phyloP scores from a whole-genome alignment of 2,113 vertebrate genomes.

The Sarotherodon lohbergeri region DNA sequence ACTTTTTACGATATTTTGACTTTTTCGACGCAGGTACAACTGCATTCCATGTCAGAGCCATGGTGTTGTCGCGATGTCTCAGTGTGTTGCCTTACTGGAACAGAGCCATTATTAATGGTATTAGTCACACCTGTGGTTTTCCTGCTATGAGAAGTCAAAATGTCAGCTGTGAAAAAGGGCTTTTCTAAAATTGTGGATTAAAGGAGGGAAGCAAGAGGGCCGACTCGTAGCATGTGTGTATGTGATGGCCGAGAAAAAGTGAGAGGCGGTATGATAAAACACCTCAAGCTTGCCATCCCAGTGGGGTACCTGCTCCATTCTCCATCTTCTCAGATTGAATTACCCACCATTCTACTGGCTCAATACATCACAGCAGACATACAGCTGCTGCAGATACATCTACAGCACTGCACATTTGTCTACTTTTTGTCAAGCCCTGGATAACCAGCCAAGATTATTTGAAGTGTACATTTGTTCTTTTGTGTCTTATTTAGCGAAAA shows the following conservation, averaged over 20 bases:
- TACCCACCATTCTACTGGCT: constrained; percentile 32
- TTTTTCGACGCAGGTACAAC: background rate
- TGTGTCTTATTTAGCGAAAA: background rate
- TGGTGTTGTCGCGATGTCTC: background rate
- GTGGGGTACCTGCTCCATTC: constrained; percentile 22
- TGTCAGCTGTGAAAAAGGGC: background rate
- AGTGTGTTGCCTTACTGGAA: background rate
- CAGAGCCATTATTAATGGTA: background rate
- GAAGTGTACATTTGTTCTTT: background rate
- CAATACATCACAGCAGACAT: constrained; percentile 39
- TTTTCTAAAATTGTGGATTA: background rate
- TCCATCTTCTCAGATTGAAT: constrained; percentile 31
- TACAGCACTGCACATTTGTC: background rate
- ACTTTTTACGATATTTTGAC: background rate
- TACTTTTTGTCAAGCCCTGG: background rate
- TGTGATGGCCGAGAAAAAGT: background rate
- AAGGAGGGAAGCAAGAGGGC: background rate
- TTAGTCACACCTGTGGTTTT: constrained; percentile 17
- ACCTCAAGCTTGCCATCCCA: constrained; percentile 23
- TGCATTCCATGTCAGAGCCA: background rate
- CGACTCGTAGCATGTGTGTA: constrained; percentile 7
- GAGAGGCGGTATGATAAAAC: constrained; percentile 26
- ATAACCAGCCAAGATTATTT: background rate
- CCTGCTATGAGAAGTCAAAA: background rate
- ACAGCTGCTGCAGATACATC: background rate